A percentile compares a stretch with the other conserved stretches of the same genome.
These are phyloP conservation scores for Acromyrmex charruanus DNA, from an alignment of 1,140 invertebrate genomes.

Conservation along the genomic window DNA sequence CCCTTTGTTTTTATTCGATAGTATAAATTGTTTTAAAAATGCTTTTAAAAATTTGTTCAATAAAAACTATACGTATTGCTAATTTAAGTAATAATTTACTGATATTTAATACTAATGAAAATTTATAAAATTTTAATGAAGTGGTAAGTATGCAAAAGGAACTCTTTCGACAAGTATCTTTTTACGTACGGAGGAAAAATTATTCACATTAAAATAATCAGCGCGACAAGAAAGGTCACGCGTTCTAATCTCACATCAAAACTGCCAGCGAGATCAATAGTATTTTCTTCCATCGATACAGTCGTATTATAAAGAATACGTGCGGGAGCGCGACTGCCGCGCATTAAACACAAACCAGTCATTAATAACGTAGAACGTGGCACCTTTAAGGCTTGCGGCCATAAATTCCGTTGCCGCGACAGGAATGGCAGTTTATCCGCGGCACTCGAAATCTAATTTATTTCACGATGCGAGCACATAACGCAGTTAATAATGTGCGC, in stretches of 20 bases:
- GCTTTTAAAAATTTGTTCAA: background rate
- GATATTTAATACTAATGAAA: too few relatives aligned
- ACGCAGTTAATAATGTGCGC: conserved; percentile 44
- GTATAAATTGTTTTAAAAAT: background rate
- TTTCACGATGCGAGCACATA: conserved; percentile 58
- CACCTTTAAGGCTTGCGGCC: conserved; percentile 59
- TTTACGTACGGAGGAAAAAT: background rate
- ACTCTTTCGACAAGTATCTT: background rate
- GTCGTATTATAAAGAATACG: conserved; percentile 30
- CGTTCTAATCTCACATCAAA: background rate
- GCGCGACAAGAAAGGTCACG: background rate
- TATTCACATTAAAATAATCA: conserved; percentile 6
- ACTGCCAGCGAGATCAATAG: conserved; percentile 40
- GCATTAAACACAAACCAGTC: conserved; percentile 62
- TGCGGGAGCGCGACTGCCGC: conserved; percentile 29
- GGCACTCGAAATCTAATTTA: conserved; percentile 75
- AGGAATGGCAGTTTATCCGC: conserved; percentile 65
- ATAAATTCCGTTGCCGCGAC: conserved; percentile 66
- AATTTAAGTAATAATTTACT: too few relatives aligned
- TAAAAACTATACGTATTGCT: background rate
- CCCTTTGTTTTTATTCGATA: too few relatives aligned
- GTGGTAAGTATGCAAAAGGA: background rate
- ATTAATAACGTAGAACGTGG: conserved; percentile 70
- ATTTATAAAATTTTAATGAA: background rate
- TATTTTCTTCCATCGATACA: conserved; percentile 54